Percentiles rank a stretch among this genome's conserved stretches.
Conservation (phyloP, 2,797 vertebrate species). For the Brachyrhaphis roseni region DNA sequence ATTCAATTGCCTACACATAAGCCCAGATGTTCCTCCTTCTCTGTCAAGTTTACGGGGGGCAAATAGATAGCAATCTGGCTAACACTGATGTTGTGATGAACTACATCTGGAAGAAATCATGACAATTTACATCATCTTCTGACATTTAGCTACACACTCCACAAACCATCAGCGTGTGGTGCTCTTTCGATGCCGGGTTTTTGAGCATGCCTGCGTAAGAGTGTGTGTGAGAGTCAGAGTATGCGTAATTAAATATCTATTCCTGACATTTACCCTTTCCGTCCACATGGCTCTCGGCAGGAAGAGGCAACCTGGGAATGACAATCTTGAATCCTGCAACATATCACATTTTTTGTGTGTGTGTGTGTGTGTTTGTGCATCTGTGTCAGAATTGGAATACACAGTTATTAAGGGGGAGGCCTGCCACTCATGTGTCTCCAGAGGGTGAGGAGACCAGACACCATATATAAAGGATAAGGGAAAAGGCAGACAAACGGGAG, state of each 20-base stretch:
- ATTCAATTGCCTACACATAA: slow-evolving; percentile 7
- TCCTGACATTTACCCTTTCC: slow-evolving; percentile 73
- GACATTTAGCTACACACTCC: slow-evolving; percentile 77
- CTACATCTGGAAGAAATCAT: slow-evolving; percentile 73
- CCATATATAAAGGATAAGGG: slow-evolving; percentile 48
- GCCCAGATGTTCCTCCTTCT: slow-evolving; percentile 21
- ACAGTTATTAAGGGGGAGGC: slow-evolving; percentile 78
- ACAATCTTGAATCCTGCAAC: slow-evolving; percentile 63
- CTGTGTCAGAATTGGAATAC: slow-evolving; percentile 65
- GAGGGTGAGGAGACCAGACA: slow-evolving; percentile 72
- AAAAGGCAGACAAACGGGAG: slow-evolving; percentile 49
- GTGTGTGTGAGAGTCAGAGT: slow-evolving; percentile 37
- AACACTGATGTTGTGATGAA: slow-evolving; percentile 64
- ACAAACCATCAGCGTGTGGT: slow-evolving; percentile 56
- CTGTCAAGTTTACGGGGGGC: slow-evolving; percentile 46
- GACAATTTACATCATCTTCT: slow-evolving; percentile 76
- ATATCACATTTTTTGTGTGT: slow-evolving; percentile 49
- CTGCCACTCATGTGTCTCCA: slow-evolving; percentile 79
- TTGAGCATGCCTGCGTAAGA: slow-evolving; percentile 25
- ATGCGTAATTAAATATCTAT: slow-evolving; percentile 69
- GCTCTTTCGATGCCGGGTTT: slow-evolving; percentile 39
- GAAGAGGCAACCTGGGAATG: slow-evolving; percentile 66
- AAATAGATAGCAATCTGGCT: slow-evolving; percentile 52
- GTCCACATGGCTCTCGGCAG: slow-evolving; percentile 61
- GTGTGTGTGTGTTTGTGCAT: slow-evolving; percentile 53